Conservation (phyloP, 2,888 invertebrate species). For the Pycnomerus fuliginosus region DNA sequence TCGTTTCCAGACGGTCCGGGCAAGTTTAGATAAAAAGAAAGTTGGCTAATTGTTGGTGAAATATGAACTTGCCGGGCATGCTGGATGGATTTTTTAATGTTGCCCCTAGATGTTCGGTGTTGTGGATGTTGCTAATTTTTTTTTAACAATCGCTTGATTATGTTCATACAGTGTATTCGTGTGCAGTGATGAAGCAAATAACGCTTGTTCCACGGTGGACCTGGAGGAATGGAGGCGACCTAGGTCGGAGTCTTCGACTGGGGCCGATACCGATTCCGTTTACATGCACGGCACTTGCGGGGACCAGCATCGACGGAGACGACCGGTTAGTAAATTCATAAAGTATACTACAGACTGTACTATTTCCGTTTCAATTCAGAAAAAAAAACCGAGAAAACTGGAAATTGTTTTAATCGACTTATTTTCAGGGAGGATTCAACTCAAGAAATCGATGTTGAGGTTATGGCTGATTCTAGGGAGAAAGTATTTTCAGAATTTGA, state of each 20-base stretch:
- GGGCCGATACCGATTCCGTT: constrained; percentile 73
- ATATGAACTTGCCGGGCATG: not conserved
- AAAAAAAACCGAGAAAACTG: too few species aligned
- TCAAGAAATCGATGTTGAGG: too few species aligned
- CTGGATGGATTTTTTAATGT: too few species aligned
- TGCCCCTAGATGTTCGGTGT: constrained; percentile 36
- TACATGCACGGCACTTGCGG: constrained; percentile 52
- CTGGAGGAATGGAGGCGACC: constrained; percentile 70
- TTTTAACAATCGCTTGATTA: constrained; percentile 29
- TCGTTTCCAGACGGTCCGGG: too few species aligned
- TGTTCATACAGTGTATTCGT: constrained; percentile 47
- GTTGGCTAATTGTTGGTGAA: not conserved
- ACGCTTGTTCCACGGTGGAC: constrained; percentile 61
- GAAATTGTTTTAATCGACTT: too few species aligned
- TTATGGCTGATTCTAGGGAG: too few species aligned
- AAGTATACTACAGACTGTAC: too few species aligned
- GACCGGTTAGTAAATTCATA: constrained; percentile 49
- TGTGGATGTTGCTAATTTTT: constrained; percentile 22
- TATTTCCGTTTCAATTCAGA: too few species aligned
- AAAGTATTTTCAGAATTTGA: too few species aligned
- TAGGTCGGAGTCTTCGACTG: constrained; percentile 74
- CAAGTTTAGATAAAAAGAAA: too few species aligned
- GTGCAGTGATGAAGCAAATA: constrained; percentile 74
- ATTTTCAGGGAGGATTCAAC: too few species aligned
- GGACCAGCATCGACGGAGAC: constrained; percentile 48